Evolutionary conservation across 2,888 invertebrate species (phyloP).

Genomic region (Herminia tarsipennalis): DNA sequence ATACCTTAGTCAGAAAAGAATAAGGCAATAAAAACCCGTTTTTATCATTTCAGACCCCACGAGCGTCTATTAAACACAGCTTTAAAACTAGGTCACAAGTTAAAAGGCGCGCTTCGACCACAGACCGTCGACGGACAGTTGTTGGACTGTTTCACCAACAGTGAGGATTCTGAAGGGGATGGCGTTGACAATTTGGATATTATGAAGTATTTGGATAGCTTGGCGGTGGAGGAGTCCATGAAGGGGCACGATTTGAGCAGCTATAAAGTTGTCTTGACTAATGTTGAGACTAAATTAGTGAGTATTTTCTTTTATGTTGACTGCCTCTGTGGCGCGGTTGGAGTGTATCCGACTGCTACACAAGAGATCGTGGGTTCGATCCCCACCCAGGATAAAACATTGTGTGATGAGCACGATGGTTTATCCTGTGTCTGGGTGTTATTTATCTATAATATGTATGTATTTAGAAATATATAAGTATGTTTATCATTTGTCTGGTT

Average conservation of each 20-base stretch:
- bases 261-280: slow-evolving; percentile 75
- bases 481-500: too few species aligned
- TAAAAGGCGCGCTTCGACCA: slow-evolving; percentile 87
- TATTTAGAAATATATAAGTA: too few species aligned
- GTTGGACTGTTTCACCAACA: slow-evolving; percentile 60
- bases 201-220: slow-evolving; percentile 69
- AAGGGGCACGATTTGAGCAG: slow-evolving; percentile 70
- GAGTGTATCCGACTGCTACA: too few species aligned
- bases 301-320: slow-evolving; percentile 37
- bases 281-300: slow-evolving; percentile 73
- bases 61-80: slow-evolving; percentile 62
- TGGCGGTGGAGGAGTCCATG: slow-evolving; percentile 71
- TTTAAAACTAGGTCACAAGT: slow-evolving; percentile 84
- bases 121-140: slow-evolving; percentile 83
- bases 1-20: too few species aligned
- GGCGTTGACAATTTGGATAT: slow-evolving; percentile 70
- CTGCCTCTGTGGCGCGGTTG: too few species aligned
- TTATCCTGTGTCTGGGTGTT: too few species aligned
- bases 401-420: too few species aligned
- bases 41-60: slow-evolving; percentile 68
- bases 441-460: too few species aligned
- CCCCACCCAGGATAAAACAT: too few species aligned
- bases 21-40: too few species aligned
- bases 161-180: slow-evolving; percentile 56
- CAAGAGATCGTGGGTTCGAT: too few species aligned